phyloP scores from a whole-genome alignment of 2,888 invertebrate species.

The Cistogaster globosa region DNA sequence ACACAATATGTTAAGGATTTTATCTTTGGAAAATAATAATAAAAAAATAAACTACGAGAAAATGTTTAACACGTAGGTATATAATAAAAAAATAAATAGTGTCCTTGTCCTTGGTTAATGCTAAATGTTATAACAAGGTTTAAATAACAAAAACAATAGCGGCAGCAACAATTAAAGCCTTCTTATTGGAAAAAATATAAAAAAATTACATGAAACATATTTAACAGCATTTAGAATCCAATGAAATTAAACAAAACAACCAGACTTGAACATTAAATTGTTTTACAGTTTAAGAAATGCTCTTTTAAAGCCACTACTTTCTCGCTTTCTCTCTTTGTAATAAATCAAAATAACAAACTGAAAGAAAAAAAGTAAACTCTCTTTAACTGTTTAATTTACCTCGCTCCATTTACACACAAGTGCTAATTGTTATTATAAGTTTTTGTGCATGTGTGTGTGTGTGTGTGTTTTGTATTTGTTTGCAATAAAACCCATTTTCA shows the following conservation, averaged over 20 bases:
- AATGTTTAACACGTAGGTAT: background rate
- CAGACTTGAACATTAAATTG: background rate
- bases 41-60: conserved; percentile 11
- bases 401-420: conserved; percentile 21
- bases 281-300: background rate
- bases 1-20: conserved; percentile 6
- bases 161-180: conserved; percentile 63
- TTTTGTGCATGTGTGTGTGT: background rate
- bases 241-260: conserved; percentile 21
- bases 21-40: background rate
- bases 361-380: background rate
- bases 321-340: background rate
- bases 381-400: conserved; percentile 42
- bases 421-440: background rate
- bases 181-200: conserved; percentile 35
- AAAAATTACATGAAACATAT: conserved; percentile 23
- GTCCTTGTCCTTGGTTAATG: conserved; percentile 70
- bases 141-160: conserved; percentile 16
- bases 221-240: conserved; percentile 22
- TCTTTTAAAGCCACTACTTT: background rate
- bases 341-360: background rate
- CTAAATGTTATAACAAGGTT: conserved; percentile 69
- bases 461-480: too few species aligned
- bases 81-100: conserved; percentile 20
- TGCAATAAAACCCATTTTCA: too few species aligned